phyloP scores from a whole-genome alignment of 2,113 vertebrate genomes.

The Dipodomys ordii region DNA sequence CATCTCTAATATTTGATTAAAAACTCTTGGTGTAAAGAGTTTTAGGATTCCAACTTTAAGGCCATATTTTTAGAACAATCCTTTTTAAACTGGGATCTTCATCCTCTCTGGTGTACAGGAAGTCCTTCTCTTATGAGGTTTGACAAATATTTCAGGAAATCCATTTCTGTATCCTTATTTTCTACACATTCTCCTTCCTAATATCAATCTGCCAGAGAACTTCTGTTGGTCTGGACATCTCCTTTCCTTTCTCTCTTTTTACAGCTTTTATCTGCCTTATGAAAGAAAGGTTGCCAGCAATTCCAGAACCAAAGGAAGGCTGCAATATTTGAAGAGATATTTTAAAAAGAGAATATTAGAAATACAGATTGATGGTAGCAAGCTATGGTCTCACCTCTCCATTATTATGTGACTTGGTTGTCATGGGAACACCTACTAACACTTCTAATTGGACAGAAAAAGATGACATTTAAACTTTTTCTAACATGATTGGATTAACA shows the following conservation, averaged over 20 bases:
- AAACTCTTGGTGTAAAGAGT: neutral
- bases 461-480: neutral
- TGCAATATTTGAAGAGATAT: neutral
- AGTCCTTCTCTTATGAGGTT: neutral
- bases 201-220: neutral
- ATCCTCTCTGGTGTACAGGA: no score
- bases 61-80: neutral
- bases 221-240: neutral
- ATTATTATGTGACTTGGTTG: constrained; percentile 34
- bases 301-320: neutral
- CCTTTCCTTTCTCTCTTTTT: neutral
- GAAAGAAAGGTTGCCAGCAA: neutral
- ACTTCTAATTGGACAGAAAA: constrained; percentile 13
- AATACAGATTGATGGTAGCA: neutral
- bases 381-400: neutral
- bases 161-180: neutral
- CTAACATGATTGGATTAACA: neutral
- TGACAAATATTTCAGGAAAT: neutral
- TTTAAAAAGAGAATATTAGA: neutral
- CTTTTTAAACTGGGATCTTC: neutral
- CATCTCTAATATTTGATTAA: neutral
- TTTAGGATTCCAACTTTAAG: neutral
- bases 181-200: neutral
- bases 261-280: neutral
- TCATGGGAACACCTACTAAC: neutral